These are phyloP conservation scores for Oscheius sp. DNA, from an alignment of 2,888 invertebrate species.

Conservation along the genomic window DNA sequence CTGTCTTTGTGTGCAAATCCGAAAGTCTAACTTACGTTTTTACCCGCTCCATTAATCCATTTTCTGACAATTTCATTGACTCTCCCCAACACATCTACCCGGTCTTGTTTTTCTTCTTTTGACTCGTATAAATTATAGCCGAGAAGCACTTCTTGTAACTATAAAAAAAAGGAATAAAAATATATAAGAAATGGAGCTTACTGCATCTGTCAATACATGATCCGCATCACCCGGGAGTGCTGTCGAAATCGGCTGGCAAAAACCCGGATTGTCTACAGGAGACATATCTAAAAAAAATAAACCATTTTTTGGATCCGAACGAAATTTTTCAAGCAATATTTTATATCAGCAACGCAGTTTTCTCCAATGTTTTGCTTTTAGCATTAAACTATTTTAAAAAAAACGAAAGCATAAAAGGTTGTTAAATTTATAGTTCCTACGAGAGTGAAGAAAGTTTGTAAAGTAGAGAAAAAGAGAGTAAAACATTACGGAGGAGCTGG, in stretches of 20 bases:
- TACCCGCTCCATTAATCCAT: not conserved
- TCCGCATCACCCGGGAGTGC: not conserved
- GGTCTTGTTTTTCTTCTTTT: not conserved
- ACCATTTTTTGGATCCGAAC: too few relatives aligned
- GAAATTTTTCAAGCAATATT: too few relatives aligned
- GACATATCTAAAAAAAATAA: too few relatives aligned
- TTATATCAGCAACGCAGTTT: too few relatives aligned
- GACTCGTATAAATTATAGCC: not conserved
- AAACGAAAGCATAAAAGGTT: too few relatives aligned
- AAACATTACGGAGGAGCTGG: too few relatives aligned
- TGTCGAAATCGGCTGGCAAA: constrained; percentile 6
- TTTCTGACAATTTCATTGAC: not conserved
- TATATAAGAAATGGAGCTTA: not conserved
- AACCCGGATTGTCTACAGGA: not conserved
- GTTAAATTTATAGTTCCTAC: too few relatives aligned
- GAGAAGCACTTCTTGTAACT: constrained; percentile 5
- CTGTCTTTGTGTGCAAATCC: too few relatives aligned
- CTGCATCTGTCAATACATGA: not conserved
- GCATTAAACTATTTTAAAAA: too few relatives aligned
- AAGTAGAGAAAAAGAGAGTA: too few relatives aligned
- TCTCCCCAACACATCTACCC: not conserved
- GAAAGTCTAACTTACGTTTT: constrained; percentile 12
- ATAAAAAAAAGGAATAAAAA: not conserved
- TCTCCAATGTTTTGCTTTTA: too few relatives aligned
- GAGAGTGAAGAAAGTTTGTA: too few relatives aligned